phyloP scores from a whole-genome alignment of 2,113 vertebrate genomes.

The Piaya cayana region DNA sequence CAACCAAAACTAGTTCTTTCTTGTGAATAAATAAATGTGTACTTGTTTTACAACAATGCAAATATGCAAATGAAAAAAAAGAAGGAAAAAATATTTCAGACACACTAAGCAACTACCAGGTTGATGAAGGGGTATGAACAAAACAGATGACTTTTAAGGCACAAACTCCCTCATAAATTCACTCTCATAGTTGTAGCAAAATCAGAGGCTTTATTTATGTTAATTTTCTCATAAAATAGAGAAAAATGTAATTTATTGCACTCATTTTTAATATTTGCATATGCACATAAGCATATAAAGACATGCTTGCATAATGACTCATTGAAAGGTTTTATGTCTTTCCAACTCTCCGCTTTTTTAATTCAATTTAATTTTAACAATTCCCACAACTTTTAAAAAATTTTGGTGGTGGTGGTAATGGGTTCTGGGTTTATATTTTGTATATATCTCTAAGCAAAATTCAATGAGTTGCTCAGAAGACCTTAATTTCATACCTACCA shows the following conservation, averaged over 20 bases:
- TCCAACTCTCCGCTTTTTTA: background rate
- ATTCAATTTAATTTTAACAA: background rate
- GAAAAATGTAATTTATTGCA: background rate
- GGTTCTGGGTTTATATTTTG: background rate
- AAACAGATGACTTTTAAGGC: background rate
- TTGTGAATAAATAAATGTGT: background rate
- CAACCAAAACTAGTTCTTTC: background rate
- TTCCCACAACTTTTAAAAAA: too few species aligned
- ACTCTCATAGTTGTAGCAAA: background rate
- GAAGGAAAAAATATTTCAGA: background rate
- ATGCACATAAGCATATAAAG: background rate
- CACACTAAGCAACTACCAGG: background rate
- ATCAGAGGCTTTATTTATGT: background rate
- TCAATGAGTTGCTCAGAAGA: background rate
- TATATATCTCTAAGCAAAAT: background rate
- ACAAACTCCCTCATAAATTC: background rate
- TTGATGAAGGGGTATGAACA: background rate
- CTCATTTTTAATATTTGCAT: background rate
- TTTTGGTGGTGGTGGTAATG: fast-evolving
- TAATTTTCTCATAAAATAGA: background rate
- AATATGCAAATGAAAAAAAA: background rate
- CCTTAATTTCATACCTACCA: background rate
- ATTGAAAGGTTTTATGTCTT: background rate
- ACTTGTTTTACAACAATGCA: background rate
- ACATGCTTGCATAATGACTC: background rate